Base-by-base conservation (phyloP, 2,888 invertebrate species). In the Agrotis ipsilon region DNA sequence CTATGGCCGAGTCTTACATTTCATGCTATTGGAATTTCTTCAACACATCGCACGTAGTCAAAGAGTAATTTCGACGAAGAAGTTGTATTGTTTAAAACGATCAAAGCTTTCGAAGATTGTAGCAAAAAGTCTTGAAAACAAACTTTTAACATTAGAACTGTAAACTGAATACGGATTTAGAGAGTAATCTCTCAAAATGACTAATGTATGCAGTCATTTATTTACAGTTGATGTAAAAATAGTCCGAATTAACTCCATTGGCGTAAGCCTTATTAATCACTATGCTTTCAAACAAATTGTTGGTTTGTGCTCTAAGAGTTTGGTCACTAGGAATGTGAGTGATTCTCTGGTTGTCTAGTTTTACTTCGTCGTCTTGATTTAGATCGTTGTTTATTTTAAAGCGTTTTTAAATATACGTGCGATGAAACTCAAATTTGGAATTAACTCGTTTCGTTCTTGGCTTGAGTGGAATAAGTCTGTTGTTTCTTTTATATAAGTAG, bases 121-220 rank as follows among this genome's bases (percentile, higher is more conserved):
- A 64, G 57, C 68, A 61, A 75, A 80, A 81, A 83, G 64, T 57
- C 78, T 67, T 78, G 61, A 82, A 72, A 80, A 61, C 39, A 72
- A 80, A 80, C 72, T 82, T 87, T 80, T 32, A 1, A 1, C 24
- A 59, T 58, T 27, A 65, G n/a, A 75, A 81, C 81, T 78, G 71
- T 73, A 68, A 45, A 59, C 90, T 90, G 39, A 39, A 39, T 90
- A 91, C 90, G 90, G 92, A 92, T 92, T 92, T 90, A 91, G 89
- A 92, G 92, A 90, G 90, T 90, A 90, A 94, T 94, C 92, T 92
- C 91, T 93, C 91, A 92, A 92, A 92, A 92, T 91, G 92, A 93
- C 92, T 91, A 92, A 94, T 88, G 80, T 81, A 81, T 78, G 78
- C 87, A 77, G 85, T 85, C 86, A 88, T 86, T 91, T 93, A 93